Evolutionary conservation across 2,113 vertebrate species (phyloP), one percentile per base, ranked within the genome.

Genomic region (Ifrita kowaldi): DNA sequence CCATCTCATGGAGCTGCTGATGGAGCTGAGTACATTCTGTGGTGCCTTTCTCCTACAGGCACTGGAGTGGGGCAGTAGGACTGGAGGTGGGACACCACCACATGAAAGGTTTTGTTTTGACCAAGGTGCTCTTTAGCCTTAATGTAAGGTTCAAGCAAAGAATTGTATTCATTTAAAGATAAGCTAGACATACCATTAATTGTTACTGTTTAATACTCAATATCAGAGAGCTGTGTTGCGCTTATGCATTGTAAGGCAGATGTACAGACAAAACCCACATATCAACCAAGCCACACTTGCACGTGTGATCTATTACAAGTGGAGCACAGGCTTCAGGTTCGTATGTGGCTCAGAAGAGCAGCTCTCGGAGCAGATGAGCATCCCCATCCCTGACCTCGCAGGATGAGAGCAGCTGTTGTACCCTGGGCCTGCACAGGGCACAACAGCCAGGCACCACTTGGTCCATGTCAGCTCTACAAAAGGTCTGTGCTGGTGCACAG

Each of bases 81-180:
- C 83, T 95, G 90, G 83, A 93, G 63, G 71, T 83, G 95, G 83
- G 78, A 68, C 59, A 92, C 75, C 90, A 87, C 87, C 82, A 73
- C 59, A 37, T 28, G 37, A 47, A 49, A 91, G 73, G 41, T 37
- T 94, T 87, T 81, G n/a, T 81, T 89, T 92, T 87, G 69, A 94
- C 93, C 85, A 60, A 90, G 76, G 85, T 97, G 89, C 95, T 94
- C 80, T 89, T 95, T 92, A 91, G 95, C 95, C 92, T 97, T 96
- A 97, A 96, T 96, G 96, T 97, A 96, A 96, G 94, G 93, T 96
- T 97, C 92, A 93, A 95, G 92, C 88, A 96, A 94, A 94, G 71
- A 87, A 93, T 84, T 12, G 1, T 64, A 70, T 44, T 75, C 9
- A 41, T 89, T 88, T 84, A 57, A 87, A 65, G 78, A 28, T 57